Evolutionary conservation across 2,888 invertebrate species (phyloP).

Genomic region (Acleris laterana): DNA sequence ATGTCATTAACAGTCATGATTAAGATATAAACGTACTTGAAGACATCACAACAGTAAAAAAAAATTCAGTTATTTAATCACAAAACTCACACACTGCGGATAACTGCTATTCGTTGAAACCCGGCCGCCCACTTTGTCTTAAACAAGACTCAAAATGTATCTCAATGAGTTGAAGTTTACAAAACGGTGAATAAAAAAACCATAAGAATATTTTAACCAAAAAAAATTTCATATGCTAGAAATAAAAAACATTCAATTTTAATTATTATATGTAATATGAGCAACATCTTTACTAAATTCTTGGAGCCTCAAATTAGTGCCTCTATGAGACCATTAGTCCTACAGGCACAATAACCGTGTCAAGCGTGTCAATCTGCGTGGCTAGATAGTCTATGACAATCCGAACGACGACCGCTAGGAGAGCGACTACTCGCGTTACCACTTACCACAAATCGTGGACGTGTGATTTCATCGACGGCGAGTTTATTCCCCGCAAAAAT

Average conservation of each 20-base stretch:
- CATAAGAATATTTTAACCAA: no score
- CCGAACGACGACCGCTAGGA: slow-evolving; percentile 50
- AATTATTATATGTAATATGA: background rate
- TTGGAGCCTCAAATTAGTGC: background rate
- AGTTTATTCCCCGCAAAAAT: slow-evolving; percentile 52
- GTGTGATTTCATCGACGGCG: slow-evolving; percentile 60
- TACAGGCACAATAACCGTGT: slow-evolving; percentile 17
- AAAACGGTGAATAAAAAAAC: no score
- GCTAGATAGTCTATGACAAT: slow-evolving; percentile 54
- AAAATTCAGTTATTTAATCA: no score
- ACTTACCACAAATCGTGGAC: slow-evolving; percentile 69
- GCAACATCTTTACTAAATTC: background rate
- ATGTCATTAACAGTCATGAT: no score
- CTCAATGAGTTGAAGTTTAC: no score
- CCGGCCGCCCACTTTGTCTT: no score
- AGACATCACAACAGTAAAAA: no score
- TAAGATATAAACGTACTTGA: no score
- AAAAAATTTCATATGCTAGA: no score
- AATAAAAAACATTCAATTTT: background rate
- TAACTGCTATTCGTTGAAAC: no score
- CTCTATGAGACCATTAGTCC: background rate
- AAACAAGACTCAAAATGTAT: no score
- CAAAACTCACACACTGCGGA: no score
- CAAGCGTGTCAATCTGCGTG: slow-evolving; percentile 45
- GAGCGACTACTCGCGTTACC: slow-evolving; percentile 56